Conservation (phyloP, 2,113 vertebrate species). For the Aplodontia rufa region DNA sequence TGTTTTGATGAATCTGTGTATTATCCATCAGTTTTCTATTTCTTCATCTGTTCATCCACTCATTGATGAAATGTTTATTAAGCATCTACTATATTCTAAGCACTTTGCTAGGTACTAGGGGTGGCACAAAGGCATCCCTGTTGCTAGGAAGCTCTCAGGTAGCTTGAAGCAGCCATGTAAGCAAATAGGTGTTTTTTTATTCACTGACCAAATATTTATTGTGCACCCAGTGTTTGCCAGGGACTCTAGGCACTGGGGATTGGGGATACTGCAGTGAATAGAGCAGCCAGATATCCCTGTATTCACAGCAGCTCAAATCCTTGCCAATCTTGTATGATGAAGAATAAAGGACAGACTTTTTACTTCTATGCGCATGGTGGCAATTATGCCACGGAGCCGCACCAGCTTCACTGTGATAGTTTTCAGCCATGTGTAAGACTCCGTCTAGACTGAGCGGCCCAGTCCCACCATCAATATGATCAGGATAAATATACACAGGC, state of each 20-base stretch:
- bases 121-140: neutral
- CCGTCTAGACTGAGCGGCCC: neutral
- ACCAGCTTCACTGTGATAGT: neutral
- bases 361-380: neutral
- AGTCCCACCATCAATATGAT: rapidly evolving
- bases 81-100: neutral
- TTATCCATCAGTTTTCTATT: neutral
- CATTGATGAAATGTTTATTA: neutral
- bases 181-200: neutral
- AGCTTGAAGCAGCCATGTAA: neutral
- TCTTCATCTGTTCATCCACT: neutral
- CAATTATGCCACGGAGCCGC: neutral
- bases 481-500: neutral
- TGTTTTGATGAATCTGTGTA: neutral
- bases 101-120: neutral
- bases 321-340: neutral
- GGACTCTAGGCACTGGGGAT: neutral
- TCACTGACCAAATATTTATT: neutral
- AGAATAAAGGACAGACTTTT: neutral
- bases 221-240: neutral
- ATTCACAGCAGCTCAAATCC: neutral
- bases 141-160: neutral
- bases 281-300: neutral
- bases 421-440: neutral
- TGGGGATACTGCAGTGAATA: neutral